These are phyloP conservation scores for Lycophotia porphyrea DNA, from an alignment of 2,888 invertebrate species.

Conservation along the genomic window DNA sequence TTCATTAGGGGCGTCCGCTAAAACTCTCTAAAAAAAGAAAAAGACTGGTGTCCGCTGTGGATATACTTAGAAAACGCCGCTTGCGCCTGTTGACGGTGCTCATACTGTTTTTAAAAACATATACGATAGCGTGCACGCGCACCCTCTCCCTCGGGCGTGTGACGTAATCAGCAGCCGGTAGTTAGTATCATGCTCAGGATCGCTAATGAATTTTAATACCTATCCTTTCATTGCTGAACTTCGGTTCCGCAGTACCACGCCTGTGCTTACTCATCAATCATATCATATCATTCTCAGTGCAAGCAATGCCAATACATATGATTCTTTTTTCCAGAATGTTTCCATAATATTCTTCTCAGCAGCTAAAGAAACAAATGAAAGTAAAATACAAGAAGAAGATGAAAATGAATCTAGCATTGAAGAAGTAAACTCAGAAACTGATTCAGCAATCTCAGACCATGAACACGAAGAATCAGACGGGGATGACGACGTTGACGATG, in stretches of 20 bases:
- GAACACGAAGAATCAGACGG: constrained; percentile 64
- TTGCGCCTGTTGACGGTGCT: background rate
- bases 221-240: background rate
- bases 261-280: background rate
- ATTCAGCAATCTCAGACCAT: constrained; percentile 78
- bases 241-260: background rate
- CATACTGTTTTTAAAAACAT: background rate
- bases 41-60: background rate
- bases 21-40: too few relatives aligned
- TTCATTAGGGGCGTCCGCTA: background rate
- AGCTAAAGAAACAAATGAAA: constrained; percentile 89
- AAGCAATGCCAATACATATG: background rate
- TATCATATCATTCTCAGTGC: background rate
- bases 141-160: background rate
- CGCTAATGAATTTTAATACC: background rate
- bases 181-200: too few relatives aligned
- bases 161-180: background rate
- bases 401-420: constrained; percentile 63
- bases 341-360: constrained; percentile 98
- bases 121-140: background rate
- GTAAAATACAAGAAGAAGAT: constrained; percentile 84
- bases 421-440: constrained; percentile 76
- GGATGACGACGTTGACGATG: constrained; percentile 71
- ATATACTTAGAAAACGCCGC: background rate
- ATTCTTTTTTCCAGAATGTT: constrained; percentile 86